Evolutionary conservation across 53 echinoderm and acorn worm species (phyloP).

Genomic region (Astropecten irregularis): DNA sequence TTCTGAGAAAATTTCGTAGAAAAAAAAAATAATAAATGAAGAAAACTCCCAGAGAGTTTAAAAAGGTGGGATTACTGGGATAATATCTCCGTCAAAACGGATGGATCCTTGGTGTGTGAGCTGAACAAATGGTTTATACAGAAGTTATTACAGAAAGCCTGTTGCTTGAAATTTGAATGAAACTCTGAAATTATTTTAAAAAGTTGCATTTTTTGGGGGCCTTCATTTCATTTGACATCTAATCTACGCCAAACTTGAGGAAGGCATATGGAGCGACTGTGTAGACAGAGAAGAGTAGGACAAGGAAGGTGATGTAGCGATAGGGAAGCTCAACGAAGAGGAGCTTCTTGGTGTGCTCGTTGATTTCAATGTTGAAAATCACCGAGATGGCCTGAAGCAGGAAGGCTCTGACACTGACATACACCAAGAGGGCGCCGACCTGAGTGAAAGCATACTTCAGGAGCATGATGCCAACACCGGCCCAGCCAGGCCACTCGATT

Average conservation of each 20-base stretch:
- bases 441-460: constrained; percentile 59
- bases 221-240: too few species aligned
- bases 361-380: constrained; percentile 68
- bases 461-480: constrained; percentile 55
- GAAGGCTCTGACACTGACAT: constrained; percentile 59
- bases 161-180: too few species aligned
- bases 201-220: too few species aligned
- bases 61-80: too few species aligned
- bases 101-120: too few species aligned
- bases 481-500: constrained; percentile 67
- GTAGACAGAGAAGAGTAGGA: constrained; percentile 7
- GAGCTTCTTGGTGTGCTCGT: constrained; percentile 61
- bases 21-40: too few species aligned
- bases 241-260: constrained; percentile 51
- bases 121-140: too few species aligned
- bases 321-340: constrained; percentile 80
- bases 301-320: constrained; percentile 71
- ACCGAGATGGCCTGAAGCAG: constrained; percentile 55
- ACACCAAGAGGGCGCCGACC: constrained; percentile 34
- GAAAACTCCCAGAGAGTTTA: too few species aligned
- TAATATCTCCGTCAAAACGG: too few species aligned
- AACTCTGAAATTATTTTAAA: too few species aligned
- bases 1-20: too few species aligned
- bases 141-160: too few species aligned
- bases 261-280: constrained; percentile 52